These are phyloP conservation scores for Bubalus kerabau DNA, from an alignment of 2,113 vertebrate genomes.

Conservation along the genomic window DNA sequence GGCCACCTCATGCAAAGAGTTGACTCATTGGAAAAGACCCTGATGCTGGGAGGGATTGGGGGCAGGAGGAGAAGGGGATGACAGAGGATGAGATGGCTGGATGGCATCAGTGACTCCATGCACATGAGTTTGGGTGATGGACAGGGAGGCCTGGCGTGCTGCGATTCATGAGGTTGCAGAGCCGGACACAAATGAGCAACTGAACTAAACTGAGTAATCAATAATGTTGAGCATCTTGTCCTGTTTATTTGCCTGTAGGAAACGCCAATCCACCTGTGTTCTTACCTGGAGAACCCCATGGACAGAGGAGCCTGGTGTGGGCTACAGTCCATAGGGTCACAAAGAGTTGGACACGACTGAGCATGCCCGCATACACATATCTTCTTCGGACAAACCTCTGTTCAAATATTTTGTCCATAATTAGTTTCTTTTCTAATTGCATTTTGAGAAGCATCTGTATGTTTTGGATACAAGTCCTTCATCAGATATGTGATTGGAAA, in stretches of 20 bases:
- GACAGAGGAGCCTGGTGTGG: background rate
- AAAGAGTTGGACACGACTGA: background rate
- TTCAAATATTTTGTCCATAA: background rate
- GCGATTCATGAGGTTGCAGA: no score
- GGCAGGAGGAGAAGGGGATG: no score
- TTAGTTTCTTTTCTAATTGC: background rate
- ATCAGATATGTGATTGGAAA: background rate
- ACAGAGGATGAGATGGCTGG: no score
- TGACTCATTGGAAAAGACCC: no score
- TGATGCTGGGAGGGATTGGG: no score
- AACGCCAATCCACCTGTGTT: background rate
- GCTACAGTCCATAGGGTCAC: background rate
- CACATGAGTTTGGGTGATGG: no score
- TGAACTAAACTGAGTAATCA: no score
- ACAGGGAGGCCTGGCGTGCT: no score
- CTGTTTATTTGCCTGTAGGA: background rate
- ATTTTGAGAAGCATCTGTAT: background rate
- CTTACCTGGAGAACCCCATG: background rate
- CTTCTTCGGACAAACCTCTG: background rate
- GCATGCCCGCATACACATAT: background rate
- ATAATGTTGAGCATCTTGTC: background rate
- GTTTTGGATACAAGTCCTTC: background rate
- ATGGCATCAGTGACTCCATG: no score
- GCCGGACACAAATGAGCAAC: fast-evolving
- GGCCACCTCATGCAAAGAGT: no score